Percentiles rank a stretch among this genome's conserved stretches.
These are phyloP conservation scores for Sebastes kiyomatsui DNA, from an alignment of 2,797 vertebrate genomes.

Conservation along the genomic window DNA sequence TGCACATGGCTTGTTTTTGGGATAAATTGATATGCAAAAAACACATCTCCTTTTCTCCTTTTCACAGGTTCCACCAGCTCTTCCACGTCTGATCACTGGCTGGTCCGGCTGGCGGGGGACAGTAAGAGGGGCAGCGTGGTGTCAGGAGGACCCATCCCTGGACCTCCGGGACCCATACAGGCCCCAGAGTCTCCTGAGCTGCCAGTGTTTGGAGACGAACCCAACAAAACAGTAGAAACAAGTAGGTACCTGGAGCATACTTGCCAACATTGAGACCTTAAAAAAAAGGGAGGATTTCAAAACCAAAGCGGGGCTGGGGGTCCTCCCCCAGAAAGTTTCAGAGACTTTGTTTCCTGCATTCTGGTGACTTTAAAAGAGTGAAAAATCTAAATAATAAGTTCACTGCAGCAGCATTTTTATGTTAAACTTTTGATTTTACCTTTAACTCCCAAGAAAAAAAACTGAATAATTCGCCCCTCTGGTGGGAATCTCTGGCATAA, in stretches of 20 bases:
- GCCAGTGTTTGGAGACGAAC: slow-evolving; percentile 74
- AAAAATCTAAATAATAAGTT: too few relatives aligned
- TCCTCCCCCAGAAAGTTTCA: too few relatives aligned
- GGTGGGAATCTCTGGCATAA: too few relatives aligned
- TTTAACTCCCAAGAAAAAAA: too few relatives aligned
- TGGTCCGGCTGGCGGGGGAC: slow-evolving; percentile 81
- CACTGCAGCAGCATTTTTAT: too few relatives aligned
- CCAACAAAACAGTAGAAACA: slow-evolving; percentile 65
- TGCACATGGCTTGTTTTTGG: not conserved
- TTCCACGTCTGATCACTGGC: slow-evolving; percentile 89
- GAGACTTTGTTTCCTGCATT: too few relatives aligned
- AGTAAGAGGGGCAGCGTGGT: slow-evolving; percentile 68
- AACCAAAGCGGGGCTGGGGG: too few relatives aligned
- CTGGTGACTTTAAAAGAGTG: too few relatives aligned
- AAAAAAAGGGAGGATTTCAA: too few relatives aligned
- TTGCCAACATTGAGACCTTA: too few relatives aligned
- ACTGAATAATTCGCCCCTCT: too few relatives aligned
- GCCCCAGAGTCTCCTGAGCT: slow-evolving; percentile 77
- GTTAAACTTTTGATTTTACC: too few relatives aligned
- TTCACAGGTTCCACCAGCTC: slow-evolving; percentile 86
- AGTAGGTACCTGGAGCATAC: slow-evolving; percentile 68
- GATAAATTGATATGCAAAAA: not conserved
- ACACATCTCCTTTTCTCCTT: not conserved
- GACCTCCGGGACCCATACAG: slow-evolving; percentile 23
- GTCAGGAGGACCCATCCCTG: slow-evolving; percentile 69